Base-by-base conservation (phyloP, 2,888 invertebrate species). In the Eupithecia dodoneata region DNA sequence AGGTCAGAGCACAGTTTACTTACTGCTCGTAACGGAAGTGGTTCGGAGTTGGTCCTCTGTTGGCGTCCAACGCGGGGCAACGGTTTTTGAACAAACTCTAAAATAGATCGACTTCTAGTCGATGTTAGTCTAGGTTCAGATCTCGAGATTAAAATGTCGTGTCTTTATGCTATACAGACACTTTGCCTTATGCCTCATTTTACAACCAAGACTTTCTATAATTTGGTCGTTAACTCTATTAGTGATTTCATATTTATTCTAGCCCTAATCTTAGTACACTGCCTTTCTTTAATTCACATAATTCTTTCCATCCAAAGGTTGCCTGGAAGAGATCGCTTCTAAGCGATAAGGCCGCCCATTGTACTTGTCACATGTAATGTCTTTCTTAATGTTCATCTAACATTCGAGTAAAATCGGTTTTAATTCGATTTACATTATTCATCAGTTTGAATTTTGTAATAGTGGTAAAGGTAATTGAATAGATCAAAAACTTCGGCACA, bases 1-100 rank as follows among this genome's bases (percentile, higher is more conserved):
- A 76, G 76, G 76, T 76, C 47, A 59, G 47, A 45, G 67, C 15
- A 66, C 63, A 66, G 65, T 73, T 49, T 66, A 30, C 65, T 66
- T n/a, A 63, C 63, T 52, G 65, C 42, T 41, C 71, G 52, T n/a
- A 18, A 7, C 44, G 67, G 41, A 69, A 47, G 59, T 59, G 47
- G 65, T 72, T 66, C 63, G 71, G 55, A 67, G 52, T 75, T 75
- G 18, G 18, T 44, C 4, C 30, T 69, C 12, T 69, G 30, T 18
- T 76, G 76, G 76, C 75, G 75, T 45, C 76, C 72, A 72, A 69
- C 72, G 59, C 49, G 75, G 66, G 71, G 44, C 52, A 9, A 73
- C n/a, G 42, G 13, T 30, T 30, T 44, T 44, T 55, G 47, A 70
- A 45, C 44, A 18, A 47, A 69, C 45, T 69, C 12, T 45, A 12